Evolutionary conservation across 2,888 invertebrate genomes (phyloP).

Genomic region (Metopia argyrocephala): DNA sequence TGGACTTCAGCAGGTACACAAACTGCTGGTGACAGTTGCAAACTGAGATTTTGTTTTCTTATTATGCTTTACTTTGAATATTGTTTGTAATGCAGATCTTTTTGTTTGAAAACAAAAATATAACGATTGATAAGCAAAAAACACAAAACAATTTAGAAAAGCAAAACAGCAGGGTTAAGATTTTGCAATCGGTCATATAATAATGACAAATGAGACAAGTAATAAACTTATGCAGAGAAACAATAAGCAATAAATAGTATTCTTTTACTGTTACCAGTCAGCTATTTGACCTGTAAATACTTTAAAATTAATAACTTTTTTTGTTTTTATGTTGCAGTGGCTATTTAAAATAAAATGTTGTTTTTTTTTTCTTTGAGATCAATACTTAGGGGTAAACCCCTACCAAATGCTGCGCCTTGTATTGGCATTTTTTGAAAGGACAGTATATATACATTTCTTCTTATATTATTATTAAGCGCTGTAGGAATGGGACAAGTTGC

Average conservation of each 20-base stretch:
- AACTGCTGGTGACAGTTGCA: slow-evolving; percentile 60
- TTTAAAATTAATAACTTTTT: too few species aligned
- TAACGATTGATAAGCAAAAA: not conserved
- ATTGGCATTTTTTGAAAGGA: too few species aligned
- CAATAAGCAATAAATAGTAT: not conserved
- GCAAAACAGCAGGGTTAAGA: not conserved
- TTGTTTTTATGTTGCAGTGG: too few species aligned
- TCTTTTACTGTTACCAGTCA: not conserved
- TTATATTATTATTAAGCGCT: too few species aligned
- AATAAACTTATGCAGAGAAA: not conserved
- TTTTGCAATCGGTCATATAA: slow-evolving; percentile 6
- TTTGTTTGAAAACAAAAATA: slow-evolving; percentile 24
- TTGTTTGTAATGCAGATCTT: slow-evolving; percentile 41
- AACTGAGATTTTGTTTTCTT: slow-evolving; percentile 32
- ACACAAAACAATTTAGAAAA: not conserved
- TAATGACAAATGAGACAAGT: not conserved
- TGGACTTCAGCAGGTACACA: slow-evolving; percentile 51
- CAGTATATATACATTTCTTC: too few species aligned
- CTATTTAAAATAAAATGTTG: too few species aligned
- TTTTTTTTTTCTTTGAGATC: too few species aligned
- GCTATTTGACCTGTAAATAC: not conserved
- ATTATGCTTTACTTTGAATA: not conserved
- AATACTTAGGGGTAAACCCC: too few species aligned
- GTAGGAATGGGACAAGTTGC: too few species aligned
- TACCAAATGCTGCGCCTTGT: too few species aligned